Evolutionary conservation across 2,888 invertebrate genomes (phyloP).

Genomic region (Ornithoptera priamus): DNA sequence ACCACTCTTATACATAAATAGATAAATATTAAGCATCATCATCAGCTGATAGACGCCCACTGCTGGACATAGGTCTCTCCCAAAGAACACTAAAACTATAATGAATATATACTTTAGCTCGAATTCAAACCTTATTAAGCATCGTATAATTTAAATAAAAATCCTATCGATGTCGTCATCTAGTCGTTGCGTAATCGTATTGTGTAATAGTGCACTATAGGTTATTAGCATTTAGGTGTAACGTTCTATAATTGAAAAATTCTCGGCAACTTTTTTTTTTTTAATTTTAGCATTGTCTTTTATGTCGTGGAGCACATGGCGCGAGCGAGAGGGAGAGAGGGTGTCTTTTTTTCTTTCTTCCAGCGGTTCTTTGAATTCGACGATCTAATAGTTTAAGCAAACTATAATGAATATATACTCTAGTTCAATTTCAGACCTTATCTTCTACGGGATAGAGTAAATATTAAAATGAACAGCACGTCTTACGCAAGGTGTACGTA

Average conservation of each 20-base stretch:
- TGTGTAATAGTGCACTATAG: slow-evolving; percentile 10
- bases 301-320: slow-evolving; percentile 6
- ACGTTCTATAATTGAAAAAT: slow-evolving; percentile 22
- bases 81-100: no score
- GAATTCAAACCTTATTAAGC: no score
- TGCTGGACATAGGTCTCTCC: no score
- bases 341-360: slow-evolving; percentile 2
- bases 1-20: no score
- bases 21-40: no score
- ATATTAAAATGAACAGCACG: neutral
- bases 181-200: slow-evolving; percentile 2
- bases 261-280: slow-evolving; percentile 19
- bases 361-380: slow-evolving; percentile 1
- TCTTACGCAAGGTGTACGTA: slow-evolving; percentile 1
- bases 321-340: slow-evolving; percentile 7
- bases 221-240: slow-evolving; percentile 25
- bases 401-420: neutral
- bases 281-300: slow-evolving; percentile 21
- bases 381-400: slow-evolving; percentile 7
- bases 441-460: neutral
- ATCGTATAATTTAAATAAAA: no score
- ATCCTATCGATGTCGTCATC: slow-evolving; percentile 1
- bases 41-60: no score
- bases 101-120: no score
- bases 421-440: slow-evolving; percentile 1